These are phyloP conservation scores for Geotria australis DNA, from an alignment of 2,797 vertebrate species.

Conservation along the genomic window DNA sequence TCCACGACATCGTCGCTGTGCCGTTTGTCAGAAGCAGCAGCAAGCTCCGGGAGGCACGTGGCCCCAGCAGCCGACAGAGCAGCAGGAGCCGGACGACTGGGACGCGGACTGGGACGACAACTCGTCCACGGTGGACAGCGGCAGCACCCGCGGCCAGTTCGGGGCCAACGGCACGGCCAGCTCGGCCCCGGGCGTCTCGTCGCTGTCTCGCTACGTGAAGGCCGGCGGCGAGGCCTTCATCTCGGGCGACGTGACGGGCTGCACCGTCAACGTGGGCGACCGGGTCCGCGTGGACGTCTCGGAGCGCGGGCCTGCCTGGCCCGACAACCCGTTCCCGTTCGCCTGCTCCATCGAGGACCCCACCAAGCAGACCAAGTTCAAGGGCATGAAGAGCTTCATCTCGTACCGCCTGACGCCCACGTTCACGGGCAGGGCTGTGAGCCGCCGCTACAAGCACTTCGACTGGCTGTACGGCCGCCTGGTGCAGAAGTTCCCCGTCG, in stretches of 20 bases:
- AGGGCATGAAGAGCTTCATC: constrained; percentile 97
- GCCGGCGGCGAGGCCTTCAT: constrained; percentile 81
- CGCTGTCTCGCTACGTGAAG: constrained; percentile 84
- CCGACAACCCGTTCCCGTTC: constrained; percentile 82
- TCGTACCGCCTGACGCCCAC: constrained; percentile 75
- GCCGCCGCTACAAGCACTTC: constrained; percentile 86
- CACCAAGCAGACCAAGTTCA: constrained; percentile 94
- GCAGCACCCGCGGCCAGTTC: constrained; percentile 4
- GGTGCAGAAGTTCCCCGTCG: constrained; percentile 78
- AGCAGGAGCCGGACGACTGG: constrained; percentile 40
- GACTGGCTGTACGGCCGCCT: constrained; percentile 77
- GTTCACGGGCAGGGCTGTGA: constrained; percentile 49
- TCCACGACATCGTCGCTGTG: too few relatives aligned
- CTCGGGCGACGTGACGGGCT: constrained; percentile 33
- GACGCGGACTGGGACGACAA: constrained; percentile 89
- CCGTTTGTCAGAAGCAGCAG: too few relatives aligned
- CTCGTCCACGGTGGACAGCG: constrained; percentile 48
- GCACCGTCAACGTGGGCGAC: constrained; percentile 68
- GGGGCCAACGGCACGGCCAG: constrained; percentile 58
- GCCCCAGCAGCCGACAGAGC: constrained; percentile 10
- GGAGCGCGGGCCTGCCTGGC: constrained; percentile 58
- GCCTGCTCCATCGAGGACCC: constrained; percentile 67
- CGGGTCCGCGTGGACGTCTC: constrained; percentile 69
- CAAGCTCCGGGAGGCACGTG: too few relatives aligned
- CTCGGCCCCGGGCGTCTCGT: constrained; percentile 63